Conservation (phyloP, 64 coral and sea anemone species). For the Porites lutea region DNA sequence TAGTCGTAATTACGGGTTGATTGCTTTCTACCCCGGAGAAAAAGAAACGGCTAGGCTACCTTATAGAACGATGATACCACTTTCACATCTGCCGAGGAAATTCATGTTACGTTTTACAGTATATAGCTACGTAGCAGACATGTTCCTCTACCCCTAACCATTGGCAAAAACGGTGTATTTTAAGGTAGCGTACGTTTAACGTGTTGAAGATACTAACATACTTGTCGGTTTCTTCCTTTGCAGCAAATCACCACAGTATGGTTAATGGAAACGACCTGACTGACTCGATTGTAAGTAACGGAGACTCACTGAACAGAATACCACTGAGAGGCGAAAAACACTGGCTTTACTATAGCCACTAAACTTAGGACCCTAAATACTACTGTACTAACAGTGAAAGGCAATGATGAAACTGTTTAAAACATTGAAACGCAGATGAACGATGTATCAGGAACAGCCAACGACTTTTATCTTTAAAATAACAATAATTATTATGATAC, state of each 20-base stretch:
- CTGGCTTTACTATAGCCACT: background rate
- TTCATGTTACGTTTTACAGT: too few species aligned
- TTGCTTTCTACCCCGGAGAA: too few species aligned
- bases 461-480: too few species aligned
- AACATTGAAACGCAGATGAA: background rate
- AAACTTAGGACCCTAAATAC: too few species aligned
- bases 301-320: constrained; percentile 5
- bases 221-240: constrained; percentile 31
- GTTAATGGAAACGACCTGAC: constrained; percentile 41
- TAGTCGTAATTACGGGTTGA: too few species aligned
- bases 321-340: background rate
- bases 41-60: too few species aligned
- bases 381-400: background rate
- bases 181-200: background rate
- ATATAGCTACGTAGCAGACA: background rate
- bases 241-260: constrained; percentile 34
- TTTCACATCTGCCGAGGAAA: too few species aligned
- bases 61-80: too few species aligned
- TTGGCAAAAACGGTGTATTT: background rate
- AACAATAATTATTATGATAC: too few species aligned
- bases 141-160: background rate
- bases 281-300: constrained; percentile 54
- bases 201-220: background rate
- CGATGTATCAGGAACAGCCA: too few species aligned
- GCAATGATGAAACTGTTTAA: background rate